Conservation (phyloP, 2,888 invertebrate species). For the Napeogenes sylphis region DNA sequence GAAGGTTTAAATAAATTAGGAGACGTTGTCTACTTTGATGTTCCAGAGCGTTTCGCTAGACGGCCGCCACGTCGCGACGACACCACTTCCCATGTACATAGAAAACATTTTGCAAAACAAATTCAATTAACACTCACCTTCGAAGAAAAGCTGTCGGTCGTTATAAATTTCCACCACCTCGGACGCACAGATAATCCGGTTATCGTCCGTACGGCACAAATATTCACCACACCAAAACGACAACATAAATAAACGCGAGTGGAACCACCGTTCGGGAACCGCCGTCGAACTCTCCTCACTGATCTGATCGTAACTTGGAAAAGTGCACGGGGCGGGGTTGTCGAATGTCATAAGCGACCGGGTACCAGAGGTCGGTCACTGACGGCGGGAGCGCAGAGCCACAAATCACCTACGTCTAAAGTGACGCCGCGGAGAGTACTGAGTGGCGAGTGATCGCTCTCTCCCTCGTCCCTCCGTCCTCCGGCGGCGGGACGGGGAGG, state of each 20-base stretch:
- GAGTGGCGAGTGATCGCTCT: slow-evolving; percentile 37
- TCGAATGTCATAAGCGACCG: slow-evolving; percentile 73
- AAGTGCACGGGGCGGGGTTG: slow-evolving; percentile 77
- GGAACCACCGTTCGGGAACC: slow-evolving; percentile 57
- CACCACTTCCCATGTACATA: slow-evolving; percentile 46
- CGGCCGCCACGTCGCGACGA: slow-evolving; percentile 66
- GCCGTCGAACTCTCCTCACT: slow-evolving; percentile 63
- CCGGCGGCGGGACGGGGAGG: slow-evolving; percentile 47
- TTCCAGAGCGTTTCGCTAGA: slow-evolving; percentile 54
- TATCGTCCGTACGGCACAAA: slow-evolving; percentile 75
- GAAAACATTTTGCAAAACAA: slow-evolving; percentile 46
- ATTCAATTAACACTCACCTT: slow-evolving; percentile 62
- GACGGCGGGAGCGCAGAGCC: slow-evolving; percentile 49
- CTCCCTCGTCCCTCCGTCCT: slow-evolving; percentile 38
- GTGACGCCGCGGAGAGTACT: slow-evolving; percentile 67
- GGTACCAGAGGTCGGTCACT: slow-evolving; percentile 71
- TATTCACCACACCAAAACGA: slow-evolving; percentile 77
- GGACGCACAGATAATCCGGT: slow-evolving; percentile 75
- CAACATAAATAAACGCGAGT: slow-evolving; percentile 75
- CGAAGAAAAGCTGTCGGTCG: slow-evolving; percentile 57
- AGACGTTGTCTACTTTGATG: slow-evolving; percentile 41
- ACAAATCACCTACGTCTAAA: slow-evolving; percentile 52
- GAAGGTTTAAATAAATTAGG: slow-evolving; percentile 28
- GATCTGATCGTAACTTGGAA: slow-evolving; percentile 66
- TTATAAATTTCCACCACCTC: slow-evolving; percentile 72